Percentiles rank a stretch among this genome's conserved stretches.
These are phyloP conservation scores for Actinia equina DNA, from an alignment of 64 coral and sea anemone genomes.

Conservation along the genomic window DNA sequence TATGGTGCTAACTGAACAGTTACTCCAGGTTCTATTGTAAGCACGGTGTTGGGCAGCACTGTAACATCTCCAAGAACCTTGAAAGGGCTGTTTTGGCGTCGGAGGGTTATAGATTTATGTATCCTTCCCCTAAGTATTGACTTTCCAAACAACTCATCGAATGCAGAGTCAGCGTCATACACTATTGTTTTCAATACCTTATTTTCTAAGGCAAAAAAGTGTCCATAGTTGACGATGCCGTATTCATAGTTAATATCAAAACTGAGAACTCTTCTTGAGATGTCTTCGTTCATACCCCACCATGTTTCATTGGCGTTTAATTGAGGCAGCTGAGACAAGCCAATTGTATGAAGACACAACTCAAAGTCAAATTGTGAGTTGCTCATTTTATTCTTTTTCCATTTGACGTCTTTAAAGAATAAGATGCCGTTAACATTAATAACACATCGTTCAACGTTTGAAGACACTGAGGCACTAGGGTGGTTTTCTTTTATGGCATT, in stretches of 20 bases:
- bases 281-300: background rate
- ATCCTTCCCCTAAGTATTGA: constrained; percentile 16
- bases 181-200: background rate
- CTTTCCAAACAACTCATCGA: background rate
- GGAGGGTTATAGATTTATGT: background rate
- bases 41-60: background rate
- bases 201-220: background rate
- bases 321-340: too few relatives aligned
- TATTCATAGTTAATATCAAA: constrained; percentile 1
- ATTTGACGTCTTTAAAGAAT: too few relatives aligned
- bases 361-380: too few relatives aligned
- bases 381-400: too few relatives aligned
- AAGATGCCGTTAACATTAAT: too few relatives aligned
- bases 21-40: constrained; percentile 28
- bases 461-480: too few relatives aligned
- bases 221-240: background rate
- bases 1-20: background rate
- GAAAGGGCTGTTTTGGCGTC: background rate
- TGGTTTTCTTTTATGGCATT: too few relatives aligned
- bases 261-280: constrained; percentile 8
- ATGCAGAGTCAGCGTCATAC: background rate
- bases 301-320: too few relatives aligned
- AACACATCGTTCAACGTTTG: too few relatives aligned
- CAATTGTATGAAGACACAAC: too few relatives aligned
- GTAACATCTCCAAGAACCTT: constrained; percentile 13